These are phyloP conservation scores for Eumaeus atala DNA, from an alignment of 1,140 invertebrate genomes.

Conservation along the genomic window DNA sequence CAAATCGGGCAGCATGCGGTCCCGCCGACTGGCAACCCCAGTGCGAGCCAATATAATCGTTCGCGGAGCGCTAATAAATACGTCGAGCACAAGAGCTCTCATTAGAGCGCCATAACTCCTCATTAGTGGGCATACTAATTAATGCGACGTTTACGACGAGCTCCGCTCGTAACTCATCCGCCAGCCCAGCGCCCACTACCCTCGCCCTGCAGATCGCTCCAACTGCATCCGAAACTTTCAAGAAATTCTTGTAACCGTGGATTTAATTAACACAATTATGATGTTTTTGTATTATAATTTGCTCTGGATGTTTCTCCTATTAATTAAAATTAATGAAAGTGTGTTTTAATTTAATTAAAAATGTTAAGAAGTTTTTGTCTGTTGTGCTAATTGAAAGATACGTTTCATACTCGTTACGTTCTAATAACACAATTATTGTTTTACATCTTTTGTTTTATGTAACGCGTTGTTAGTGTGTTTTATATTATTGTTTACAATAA, in stretches of 20 bases:
- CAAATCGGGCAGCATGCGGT: too few relatives aligned
- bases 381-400: not conserved
- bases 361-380: constrained; percentile 7
- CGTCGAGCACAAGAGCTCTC: constrained; percentile 55
- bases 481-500: too few relatives aligned
- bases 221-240: constrained; percentile 4
- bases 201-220: not conserved
- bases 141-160: constrained; percentile 64
- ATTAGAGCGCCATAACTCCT: constrained; percentile 71
- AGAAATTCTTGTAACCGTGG: not conserved
- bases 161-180: constrained; percentile 45
- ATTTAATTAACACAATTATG: constrained; percentile 8
- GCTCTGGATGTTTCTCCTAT: constrained; percentile 3
- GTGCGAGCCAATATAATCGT: constrained; percentile 17
- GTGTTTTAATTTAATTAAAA: constrained; percentile 10
- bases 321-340: constrained; percentile 8
- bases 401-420: too few relatives aligned
- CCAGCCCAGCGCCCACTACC: constrained; percentile 18
- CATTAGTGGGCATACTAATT: constrained; percentile 69
- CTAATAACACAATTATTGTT: too few relatives aligned
- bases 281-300: constrained; percentile 10
- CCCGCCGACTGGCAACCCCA: not conserved
- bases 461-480: too few relatives aligned
- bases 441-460: too few relatives aligned
- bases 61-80: constrained; percentile 50